A percentile compares a stretch with the other conserved stretches of the same genome.
These are phyloP conservation scores for Altica lythri DNA, from an alignment of 2,888 invertebrate species.

Conservation along the genomic window DNA sequence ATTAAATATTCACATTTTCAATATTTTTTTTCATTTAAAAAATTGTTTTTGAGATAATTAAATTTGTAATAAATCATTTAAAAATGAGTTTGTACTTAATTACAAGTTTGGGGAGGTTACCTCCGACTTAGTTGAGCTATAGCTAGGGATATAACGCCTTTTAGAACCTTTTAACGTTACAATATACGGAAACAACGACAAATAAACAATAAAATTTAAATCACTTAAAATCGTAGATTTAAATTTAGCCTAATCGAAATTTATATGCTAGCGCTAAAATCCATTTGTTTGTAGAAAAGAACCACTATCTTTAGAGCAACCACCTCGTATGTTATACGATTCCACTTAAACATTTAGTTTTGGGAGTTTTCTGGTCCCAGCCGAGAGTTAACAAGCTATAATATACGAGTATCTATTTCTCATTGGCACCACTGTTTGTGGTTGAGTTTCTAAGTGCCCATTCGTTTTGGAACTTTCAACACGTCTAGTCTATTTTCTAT, in stretches of 20 bases:
- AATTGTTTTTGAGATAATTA: no score
- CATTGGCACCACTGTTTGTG: slow-evolving; percentile 52
- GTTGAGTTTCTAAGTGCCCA: slow-evolving; percentile 56
- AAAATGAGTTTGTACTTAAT: no score
- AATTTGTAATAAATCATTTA: no score
- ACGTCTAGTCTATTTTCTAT: slow-evolving; percentile 55
- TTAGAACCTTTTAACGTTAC: no score
- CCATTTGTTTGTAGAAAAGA: slow-evolving; percentile 16
- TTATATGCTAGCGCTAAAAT: slow-evolving; percentile 14
- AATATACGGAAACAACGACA: no score
- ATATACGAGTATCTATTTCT: slow-evolving; percentile 46
- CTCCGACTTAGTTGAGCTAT: no score
- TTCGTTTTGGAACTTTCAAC: slow-evolving; percentile 57
- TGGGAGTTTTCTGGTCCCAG: slow-evolving; percentile 31
- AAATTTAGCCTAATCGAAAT: slow-evolving; percentile 24
- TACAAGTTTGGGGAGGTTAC: no score
- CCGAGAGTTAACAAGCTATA: slow-evolving; percentile 30
- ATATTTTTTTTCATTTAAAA: no score
- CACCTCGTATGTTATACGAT: slow-evolving; percentile 27
- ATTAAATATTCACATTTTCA: no score
- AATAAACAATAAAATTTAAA: background rate
- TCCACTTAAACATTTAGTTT: slow-evolving; percentile 29
- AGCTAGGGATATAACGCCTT: no score
- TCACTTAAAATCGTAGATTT: slow-evolving; percentile 17
- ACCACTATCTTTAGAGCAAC: slow-evolving; percentile 19